These are phyloP conservation scores for Florisuga fusca DNA, from an alignment of 2,797 vertebrate genomes.

Conservation along the genomic window DNA sequence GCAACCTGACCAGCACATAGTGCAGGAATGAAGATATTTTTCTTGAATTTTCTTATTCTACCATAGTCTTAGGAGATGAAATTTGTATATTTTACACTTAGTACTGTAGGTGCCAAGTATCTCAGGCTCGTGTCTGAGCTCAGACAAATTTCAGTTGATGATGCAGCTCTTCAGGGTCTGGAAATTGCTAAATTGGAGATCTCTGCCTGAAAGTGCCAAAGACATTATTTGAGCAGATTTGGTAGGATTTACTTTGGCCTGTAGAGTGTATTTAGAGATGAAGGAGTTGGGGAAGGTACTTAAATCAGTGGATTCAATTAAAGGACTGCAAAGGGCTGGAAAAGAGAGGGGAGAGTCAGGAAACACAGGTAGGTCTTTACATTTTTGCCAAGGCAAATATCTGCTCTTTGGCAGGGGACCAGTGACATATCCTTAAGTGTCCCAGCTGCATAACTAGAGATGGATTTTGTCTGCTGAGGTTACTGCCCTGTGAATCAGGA, in stretches of 20 bases:
- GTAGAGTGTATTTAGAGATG: rapidly evolving
- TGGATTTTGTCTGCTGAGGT: background rate
- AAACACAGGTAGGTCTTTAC: background rate
- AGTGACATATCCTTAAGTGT: background rate
- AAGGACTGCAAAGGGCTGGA: background rate
- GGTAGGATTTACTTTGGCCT: background rate
- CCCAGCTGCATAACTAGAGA: background rate
- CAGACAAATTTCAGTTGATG: background rate
- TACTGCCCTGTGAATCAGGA: background rate
- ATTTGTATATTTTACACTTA: background rate
- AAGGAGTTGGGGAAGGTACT: background rate
- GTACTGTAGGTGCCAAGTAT: background rate
- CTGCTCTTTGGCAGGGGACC: background rate
- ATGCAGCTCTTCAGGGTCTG: background rate
- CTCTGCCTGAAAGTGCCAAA: background rate
- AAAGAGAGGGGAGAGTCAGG: background rate
- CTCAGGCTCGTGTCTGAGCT: background rate
- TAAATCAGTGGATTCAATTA: background rate
- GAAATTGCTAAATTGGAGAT: background rate
- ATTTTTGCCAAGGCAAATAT: background rate
- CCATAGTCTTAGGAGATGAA: background rate
- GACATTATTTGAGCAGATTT: background rate
- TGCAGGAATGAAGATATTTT: background rate
- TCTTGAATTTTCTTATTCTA: background rate
- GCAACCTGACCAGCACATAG: rapidly evolving